A percentile compares a stretch with the other conserved stretches of the same genome.
These are phyloP conservation scores for Cheilosia soror DNA, from an alignment of 2,888 invertebrate species.

Conservation along the genomic window DNA sequence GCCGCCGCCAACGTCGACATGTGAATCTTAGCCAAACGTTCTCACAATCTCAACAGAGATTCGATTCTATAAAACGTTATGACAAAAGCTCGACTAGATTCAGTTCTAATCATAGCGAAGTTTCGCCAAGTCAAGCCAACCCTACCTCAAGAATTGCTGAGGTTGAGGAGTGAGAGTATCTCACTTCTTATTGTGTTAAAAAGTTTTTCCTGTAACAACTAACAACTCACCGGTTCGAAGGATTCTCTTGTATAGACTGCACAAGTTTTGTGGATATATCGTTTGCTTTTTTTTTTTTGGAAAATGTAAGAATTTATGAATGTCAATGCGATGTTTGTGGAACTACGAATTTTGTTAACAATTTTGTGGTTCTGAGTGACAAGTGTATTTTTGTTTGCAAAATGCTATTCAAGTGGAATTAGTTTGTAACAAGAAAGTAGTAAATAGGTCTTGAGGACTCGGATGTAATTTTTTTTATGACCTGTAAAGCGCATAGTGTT, in stretches of 20 bases:
- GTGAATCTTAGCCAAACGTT: slow-evolving; percentile 18
- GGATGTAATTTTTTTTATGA: too few species aligned
- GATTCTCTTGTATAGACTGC: slow-evolving; percentile 17
- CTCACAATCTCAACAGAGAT: slow-evolving; percentile 22
- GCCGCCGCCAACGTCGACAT: not conserved
- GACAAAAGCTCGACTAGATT: slow-evolving; percentile 61
- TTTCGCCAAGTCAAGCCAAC: slow-evolving; percentile 53
- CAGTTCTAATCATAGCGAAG: slow-evolving; percentile 64
- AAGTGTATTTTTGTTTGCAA: not conserved
- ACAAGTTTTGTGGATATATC: slow-evolving; percentile 15
- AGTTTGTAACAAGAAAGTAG: too few species aligned
- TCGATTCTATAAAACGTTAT: slow-evolving; percentile 68
- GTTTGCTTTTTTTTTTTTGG: not conserved
- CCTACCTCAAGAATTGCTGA: slow-evolving; percentile 26
- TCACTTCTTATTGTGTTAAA: not conserved
- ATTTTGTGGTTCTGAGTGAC: not conserved
- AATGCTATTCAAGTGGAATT: too few species aligned
- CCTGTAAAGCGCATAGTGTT: too few species aligned
- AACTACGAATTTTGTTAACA: not conserved
- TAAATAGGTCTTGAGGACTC: too few species aligned
- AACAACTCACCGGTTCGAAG: not conserved
- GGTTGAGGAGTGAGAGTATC: slow-evolving; percentile 13
- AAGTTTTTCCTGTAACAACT: not conserved
- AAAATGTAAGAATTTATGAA: slow-evolving; percentile 16
- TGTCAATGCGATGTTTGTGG: not conserved